Evolutionary conservation across 2,797 vertebrate genomes (phyloP), one percentile per base, ranked within the genome.

Genomic region (Lacerta agilis): DNA sequence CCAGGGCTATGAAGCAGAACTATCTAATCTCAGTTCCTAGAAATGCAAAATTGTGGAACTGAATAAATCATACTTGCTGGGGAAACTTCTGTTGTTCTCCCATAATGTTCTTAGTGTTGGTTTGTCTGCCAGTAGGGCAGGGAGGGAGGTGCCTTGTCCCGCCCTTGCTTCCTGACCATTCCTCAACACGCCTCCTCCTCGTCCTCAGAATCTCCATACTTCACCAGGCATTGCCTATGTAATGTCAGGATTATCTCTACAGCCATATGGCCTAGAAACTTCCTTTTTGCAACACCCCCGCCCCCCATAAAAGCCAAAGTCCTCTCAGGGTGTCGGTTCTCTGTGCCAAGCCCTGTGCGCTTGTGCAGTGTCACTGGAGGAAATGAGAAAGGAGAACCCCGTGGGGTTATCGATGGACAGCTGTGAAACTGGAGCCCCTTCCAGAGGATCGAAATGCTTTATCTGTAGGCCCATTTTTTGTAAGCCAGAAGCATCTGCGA

Each of bases 211-310:
- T 36, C 58, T 29, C 85, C n/a, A 49, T 66, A 20, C 33, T 75
- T 80, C 20, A 38, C 29, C 43, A 11, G 41, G 41, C 69, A 45
- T 36, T 20, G 77, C 41, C 23, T 27, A 13, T 43, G 20, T 66
- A 11, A 25, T 76, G 71, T 49, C 71, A 49, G 71, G 33, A 49
- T 80, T 73, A 80, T 88, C 83, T 85, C 80, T 49, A 41, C n/a
- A 85, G 83, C 69, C 69, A 66, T 27, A 49, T 67, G 82, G 55
- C 36, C 10, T 67, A 84, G 55, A 67, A 49, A 66, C 55, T 66
- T 89, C 58, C 66, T 85, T 13, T 75, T 55, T 55, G 49, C 49
- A 55, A 55, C 49, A 15, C 49, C 13, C 49, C 49, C 49, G 55
- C 25, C 29, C 41, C 29, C 67, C 61, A 25, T 11, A 6, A 18